A percentile compares a stretch with the other conserved stretches of the same genome.
Conservation (phyloP, 2,888 invertebrate genomes). For the Ormyrus rosae region DNA sequence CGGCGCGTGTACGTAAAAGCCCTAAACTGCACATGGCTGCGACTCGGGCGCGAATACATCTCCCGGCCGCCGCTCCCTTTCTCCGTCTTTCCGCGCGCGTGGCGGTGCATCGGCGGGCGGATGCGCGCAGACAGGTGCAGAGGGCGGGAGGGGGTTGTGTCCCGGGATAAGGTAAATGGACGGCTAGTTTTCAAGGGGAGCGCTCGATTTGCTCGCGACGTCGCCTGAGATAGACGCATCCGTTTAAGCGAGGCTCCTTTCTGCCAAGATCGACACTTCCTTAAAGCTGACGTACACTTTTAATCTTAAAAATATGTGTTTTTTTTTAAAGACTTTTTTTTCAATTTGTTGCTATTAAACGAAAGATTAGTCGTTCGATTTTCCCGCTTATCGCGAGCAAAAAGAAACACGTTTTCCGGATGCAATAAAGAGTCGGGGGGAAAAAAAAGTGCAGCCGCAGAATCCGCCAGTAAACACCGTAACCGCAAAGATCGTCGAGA, state of each 20-base stretch:
- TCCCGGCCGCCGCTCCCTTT: not conserved
- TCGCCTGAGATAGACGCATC: not conserved
- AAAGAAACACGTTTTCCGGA: too few relatives aligned
- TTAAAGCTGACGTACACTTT: too few relatives aligned
- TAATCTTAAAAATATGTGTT: too few relatives aligned
- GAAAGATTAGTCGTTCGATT: too few relatives aligned
- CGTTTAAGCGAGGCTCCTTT: not conserved
- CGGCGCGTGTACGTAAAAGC: conserved; percentile 30
- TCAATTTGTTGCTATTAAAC: too few relatives aligned
- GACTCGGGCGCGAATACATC: conserved; percentile 43
- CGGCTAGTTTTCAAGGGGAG: conserved; percentile 32
- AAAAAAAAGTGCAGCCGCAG: too few relatives aligned
- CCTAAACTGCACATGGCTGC: conserved; percentile 30
- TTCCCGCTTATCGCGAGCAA: too few relatives aligned
- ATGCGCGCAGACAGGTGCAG: not conserved
- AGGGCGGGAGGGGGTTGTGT: too few relatives aligned
- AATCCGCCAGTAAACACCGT: not conserved
- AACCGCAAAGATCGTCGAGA: too few relatives aligned
- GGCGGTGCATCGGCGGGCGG: not conserved
- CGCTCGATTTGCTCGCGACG: not conserved
- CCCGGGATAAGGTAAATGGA: not conserved
- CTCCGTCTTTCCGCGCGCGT: not conserved
- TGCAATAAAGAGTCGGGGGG: too few relatives aligned
- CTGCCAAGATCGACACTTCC: too few relatives aligned
- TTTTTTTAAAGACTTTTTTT: too few relatives aligned